Conservation (phyloP, 2,888 invertebrate genomes). For the Apodemia duryi region DNA sequence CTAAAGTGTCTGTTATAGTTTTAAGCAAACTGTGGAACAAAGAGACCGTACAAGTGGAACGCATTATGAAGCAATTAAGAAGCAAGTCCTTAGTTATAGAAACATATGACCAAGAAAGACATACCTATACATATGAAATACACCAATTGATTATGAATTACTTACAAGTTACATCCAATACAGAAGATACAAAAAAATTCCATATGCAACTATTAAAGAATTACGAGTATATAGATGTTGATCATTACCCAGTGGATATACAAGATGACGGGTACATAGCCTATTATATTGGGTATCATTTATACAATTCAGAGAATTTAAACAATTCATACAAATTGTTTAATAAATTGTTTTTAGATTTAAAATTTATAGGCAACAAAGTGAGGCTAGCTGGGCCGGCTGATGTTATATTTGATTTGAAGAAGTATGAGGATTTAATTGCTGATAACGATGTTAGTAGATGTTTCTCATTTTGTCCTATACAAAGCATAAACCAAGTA, state of each 20-base stretch:
- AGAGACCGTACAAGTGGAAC: constrained; percentile 70
- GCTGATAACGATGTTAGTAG: constrained; percentile 66
- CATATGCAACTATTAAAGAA: constrained; percentile 80
- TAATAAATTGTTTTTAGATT: constrained; percentile 80
- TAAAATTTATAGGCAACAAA: constrained; percentile 85
- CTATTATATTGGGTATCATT: constrained; percentile 85
- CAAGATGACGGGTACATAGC: constrained; percentile 86
- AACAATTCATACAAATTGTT: constrained; percentile 74
- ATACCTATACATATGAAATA: constrained; percentile 83
- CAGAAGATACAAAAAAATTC: constrained; percentile 62
- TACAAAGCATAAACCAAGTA: too few species aligned
- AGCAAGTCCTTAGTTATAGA: constrained; percentile 83
- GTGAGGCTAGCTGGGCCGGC: constrained; percentile 82
- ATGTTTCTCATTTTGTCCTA: not conserved
- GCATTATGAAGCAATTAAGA: constrained; percentile 81
- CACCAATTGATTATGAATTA: constrained; percentile 84
- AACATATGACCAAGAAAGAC: constrained; percentile 79
- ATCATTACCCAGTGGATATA: constrained; percentile 76
- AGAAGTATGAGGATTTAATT: constrained; percentile 81
- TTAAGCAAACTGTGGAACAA: constrained; percentile 62
- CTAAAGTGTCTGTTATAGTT: constrained; percentile 82
- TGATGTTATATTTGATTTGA: constrained; percentile 84
- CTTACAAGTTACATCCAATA: constrained; percentile 67
- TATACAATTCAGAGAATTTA: constrained; percentile 72
- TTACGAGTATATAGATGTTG: constrained; percentile 71